A percentile compares a stretch with the other conserved stretches of the same genome.
These are phyloP conservation scores for Apaloderma vittatum DNA, from an alignment of 2,113 vertebrate species.

Conservation along the genomic window DNA sequence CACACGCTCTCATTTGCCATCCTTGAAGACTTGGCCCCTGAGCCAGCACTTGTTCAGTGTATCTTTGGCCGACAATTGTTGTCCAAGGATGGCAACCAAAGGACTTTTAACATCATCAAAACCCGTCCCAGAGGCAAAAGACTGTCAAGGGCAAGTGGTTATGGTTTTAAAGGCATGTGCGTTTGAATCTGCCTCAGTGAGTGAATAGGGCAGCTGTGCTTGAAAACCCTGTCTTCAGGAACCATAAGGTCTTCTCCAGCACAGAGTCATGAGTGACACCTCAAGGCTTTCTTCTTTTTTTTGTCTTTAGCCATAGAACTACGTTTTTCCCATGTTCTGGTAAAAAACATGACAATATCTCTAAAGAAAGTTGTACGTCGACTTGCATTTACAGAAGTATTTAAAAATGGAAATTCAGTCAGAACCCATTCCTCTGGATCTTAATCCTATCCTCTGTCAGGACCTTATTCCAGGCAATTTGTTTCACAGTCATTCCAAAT, in stretches of 20 bases:
- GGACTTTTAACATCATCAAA: background rate
- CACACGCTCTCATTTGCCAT: no score
- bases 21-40: no score
- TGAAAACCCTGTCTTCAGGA: background rate
- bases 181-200: background rate
- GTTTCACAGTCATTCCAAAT: background rate
- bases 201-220: background rate
- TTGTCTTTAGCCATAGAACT: background rate
- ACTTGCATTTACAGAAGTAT: background rate
- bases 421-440: background rate
- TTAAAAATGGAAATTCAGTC: background rate
- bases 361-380: background rate
- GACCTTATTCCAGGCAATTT: background rate
- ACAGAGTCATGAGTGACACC: background rate
- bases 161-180: background rate
- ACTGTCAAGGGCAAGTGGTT: background rate
- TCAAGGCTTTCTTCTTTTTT: background rate
- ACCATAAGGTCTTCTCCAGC: background rate
- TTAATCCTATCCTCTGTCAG: slow-evolving; percentile 26
- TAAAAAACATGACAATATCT: background rate
- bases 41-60: background rate
- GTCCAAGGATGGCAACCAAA: background rate
- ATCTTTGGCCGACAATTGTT: background rate
- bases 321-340: background rate
- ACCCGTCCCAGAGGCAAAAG: background rate